Conservation (phyloP, 2,888 invertebrate genomes). For the Villa cingulata region DNA sequence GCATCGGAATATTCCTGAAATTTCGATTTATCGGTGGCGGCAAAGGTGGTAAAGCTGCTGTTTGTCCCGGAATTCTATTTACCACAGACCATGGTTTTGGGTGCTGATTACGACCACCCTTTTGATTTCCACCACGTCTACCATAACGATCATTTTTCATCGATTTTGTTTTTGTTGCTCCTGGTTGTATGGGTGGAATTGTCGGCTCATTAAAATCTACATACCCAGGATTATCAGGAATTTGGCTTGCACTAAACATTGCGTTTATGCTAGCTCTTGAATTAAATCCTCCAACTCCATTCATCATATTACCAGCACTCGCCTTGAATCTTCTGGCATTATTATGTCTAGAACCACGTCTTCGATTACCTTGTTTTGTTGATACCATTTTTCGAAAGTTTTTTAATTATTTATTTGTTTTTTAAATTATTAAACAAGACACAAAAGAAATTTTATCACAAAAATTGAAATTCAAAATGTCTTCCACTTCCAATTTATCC, state of each 20-base stretch:
- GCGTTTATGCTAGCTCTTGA: conserved; percentile 16
- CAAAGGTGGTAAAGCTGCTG: conserved; percentile 21
- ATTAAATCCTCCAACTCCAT: neutral
- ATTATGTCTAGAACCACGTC: neutral
- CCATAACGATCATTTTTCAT: conserved; percentile 1
- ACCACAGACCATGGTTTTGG: conserved; percentile 5
- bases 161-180: neutral
- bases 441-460: no score
- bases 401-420: no score
- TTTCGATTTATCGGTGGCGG: conserved; percentile 15
- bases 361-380: conserved; percentile 4
- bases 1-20: conserved; percentile 17
- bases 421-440: no score
- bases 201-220: conserved; percentile 32
- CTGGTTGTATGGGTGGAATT: conserved; percentile 15
- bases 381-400: conserved; percentile 6
- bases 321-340: conserved; percentile 3
- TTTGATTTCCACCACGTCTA: conserved; percentile 1
- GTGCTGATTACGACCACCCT: neutral
- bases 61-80: conserved; percentile 15
- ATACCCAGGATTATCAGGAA: conserved; percentile 35
- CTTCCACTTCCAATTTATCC: no score
- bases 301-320: neutral
- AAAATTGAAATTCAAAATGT: no score
- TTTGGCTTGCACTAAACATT: conserved; percentile 32